phyloP scores from a whole-genome alignment of 30 jellyfish, hydroid and myxozoan genomes.

The Turritopsis dohrnii region DNA sequence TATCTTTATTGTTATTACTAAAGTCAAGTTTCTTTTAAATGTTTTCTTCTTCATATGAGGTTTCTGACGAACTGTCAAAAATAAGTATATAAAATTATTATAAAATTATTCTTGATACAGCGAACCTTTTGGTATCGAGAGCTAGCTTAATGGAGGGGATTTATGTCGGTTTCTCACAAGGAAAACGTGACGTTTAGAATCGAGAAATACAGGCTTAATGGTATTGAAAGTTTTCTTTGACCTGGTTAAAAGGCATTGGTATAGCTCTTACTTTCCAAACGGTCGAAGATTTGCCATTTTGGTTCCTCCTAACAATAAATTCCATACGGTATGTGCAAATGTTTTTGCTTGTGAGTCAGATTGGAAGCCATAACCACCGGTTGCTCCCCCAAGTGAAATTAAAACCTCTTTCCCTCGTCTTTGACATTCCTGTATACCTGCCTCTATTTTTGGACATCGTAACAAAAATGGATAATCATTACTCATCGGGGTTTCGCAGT shows the following conservation, averaged over 20 bases:
- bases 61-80: too few relatives aligned
- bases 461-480: slow-evolving; percentile 49
- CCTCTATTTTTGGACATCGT: slow-evolving; percentile 58
- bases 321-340: slow-evolving; percentile 44
- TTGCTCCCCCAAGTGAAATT: slow-evolving; percentile 64
- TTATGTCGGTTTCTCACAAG: too few relatives aligned
- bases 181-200: too few relatives aligned
- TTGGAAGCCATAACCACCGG: slow-evolving; percentile 55
- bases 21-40: too few relatives aligned
- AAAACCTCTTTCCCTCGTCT: slow-evolving; percentile 44
- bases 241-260: neutral
- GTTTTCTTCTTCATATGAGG: too few relatives aligned
- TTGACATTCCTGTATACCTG: slow-evolving; percentile 64
- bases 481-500: slow-evolving; percentile 49
- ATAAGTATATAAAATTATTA: too few relatives aligned
- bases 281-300: slow-evolving; percentile 50
- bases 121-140: too few relatives aligned
- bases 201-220: too few relatives aligned
- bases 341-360: slow-evolving; percentile 42
- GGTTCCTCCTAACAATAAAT: slow-evolving; percentile 44
- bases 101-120: too few relatives aligned
- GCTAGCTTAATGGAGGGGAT: too few relatives aligned
- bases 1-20: too few relatives aligned
- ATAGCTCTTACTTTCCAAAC: slow-evolving; percentile 52
- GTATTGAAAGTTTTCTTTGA: too few relatives aligned